phyloP scores from a whole-genome alignment of 2,797 vertebrate species.

The Fratercula arctica region DNA sequence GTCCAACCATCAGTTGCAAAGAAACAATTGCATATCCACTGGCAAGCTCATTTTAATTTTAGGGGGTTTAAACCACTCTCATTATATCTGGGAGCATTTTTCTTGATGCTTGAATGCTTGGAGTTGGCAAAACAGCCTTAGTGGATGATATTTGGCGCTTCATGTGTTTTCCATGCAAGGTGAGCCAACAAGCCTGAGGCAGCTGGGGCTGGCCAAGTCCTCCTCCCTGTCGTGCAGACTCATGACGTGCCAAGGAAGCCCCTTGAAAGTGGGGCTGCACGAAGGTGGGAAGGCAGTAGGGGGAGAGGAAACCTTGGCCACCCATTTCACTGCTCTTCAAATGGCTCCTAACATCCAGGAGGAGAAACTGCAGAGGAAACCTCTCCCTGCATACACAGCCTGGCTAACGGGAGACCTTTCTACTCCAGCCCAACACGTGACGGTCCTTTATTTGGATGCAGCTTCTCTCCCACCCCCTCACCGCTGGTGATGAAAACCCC shows the following conservation, averaged over 20 bases:
- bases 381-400: background rate
- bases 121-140: background rate
- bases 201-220: background rate
- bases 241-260: background rate
- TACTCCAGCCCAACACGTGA: background rate
- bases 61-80: background rate
- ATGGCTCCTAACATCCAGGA: background rate
- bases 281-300: background rate
- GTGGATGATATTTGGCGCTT: background rate
- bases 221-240: background rate
- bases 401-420: background rate
- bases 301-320: background rate
- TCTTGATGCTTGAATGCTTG: background rate
- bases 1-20: background rate
- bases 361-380: background rate
- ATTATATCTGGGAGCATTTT: background rate
- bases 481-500: background rate
- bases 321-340: background rate
- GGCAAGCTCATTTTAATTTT: background rate
- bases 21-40: background rate
- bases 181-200: background rate
- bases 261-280: background rate
- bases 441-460: background rate
- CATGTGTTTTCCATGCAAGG: background rate
- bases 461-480: background rate